Percentiles rank a stretch among this genome's conserved stretches.
Conservation (phyloP, 2,888 invertebrate genomes). For the Microdon myrmicae region DNA sequence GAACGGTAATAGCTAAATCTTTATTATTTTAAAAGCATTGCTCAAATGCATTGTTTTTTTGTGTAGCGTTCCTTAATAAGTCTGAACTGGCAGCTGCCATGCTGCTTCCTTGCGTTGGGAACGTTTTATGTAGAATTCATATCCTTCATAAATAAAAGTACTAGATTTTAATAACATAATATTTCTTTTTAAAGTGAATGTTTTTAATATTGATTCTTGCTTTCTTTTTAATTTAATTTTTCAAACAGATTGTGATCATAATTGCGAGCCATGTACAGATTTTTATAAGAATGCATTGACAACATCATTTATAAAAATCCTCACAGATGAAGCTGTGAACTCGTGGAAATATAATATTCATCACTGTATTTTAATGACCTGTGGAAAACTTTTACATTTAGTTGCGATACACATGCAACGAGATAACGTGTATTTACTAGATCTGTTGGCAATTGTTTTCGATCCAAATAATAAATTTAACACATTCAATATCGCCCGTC, state of each 20-base stretch:
- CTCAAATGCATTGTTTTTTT: too few relatives aligned
- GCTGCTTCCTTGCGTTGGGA: too few relatives aligned
- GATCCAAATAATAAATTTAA: slow-evolving; percentile 94
- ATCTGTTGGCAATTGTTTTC: slow-evolving; percentile 91
- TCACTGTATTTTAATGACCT: slow-evolving; percentile 92
- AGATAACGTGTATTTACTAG: slow-evolving; percentile 92
- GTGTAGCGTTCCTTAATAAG: too few relatives aligned
- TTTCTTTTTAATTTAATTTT: slow-evolving; percentile 1
- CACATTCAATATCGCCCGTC: slow-evolving; percentile 64
- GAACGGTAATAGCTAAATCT: too few relatives aligned
- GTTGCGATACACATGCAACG: slow-evolving; percentile 89
- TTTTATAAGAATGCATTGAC: slow-evolving; percentile 95
- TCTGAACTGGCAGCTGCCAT: too few relatives aligned
- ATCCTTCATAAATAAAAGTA: too few relatives aligned
- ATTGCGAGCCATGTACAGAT: slow-evolving; percentile 89
- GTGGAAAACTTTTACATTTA: slow-evolving; percentile 89
- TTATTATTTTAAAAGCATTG: too few relatives aligned
- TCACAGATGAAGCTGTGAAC: slow-evolving; percentile 96
- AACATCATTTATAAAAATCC: slow-evolving; percentile 93
- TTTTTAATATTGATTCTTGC: too few relatives aligned
- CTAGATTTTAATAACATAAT: too few relatives aligned
- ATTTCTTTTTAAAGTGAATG: too few relatives aligned
- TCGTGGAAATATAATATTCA: slow-evolving; percentile 98
- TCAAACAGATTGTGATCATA: slow-evolving; percentile 80
- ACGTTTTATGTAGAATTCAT: too few relatives aligned